Base-by-base conservation (phyloP, 2,888 invertebrate species). In the Drosophila mercatorum region DNA sequence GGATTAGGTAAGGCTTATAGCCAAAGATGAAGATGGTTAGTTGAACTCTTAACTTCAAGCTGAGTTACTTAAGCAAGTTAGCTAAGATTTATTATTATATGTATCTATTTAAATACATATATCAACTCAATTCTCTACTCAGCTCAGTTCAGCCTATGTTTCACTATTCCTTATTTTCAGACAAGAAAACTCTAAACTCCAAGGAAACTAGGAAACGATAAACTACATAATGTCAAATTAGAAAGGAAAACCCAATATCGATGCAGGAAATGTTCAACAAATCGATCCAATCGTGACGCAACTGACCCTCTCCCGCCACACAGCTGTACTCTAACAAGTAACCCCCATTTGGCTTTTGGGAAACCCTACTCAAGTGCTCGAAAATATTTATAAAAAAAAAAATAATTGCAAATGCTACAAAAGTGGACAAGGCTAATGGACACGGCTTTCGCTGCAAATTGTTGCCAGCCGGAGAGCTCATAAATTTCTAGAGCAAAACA, bases 261-360 rank as follows among this genome's bases (percentile, higher is more conserved):
- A 28, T 52, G 38, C 55, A 70, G 85, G 77, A 85, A 88, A 74
- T 77, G 68, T 49, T 67, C 40, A 57, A 69, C 85, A 85, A 88
- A 83, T 85, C 70, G 85, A 68, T 47, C 65, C 65, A 68, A 78
- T 71, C 63, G 72, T 63, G 65, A 36, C 31, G 49, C 60, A 67
- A 68, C 61, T 63, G 78, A 77, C 72, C 57, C 62, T 59, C 71
- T n/a, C 46, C 10, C 46, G 12, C 31, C 10, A n/a, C 28, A 26
- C 28, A n/a, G 22, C 44, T 11, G 57, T 26, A 22, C 55, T 34
- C 40, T 11, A 17, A 68, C 64, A 73, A 78, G 62, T 63, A 65
- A 63, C 74, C 62, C 59, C 40, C 74, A 78, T 78, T 41, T 38
- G 34, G 51, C 14, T 38, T 38, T 43, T 36, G 47, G 28, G 52